Conservation (phyloP, 2,113 vertebrate species). For the Sciurus niger region DNA sequence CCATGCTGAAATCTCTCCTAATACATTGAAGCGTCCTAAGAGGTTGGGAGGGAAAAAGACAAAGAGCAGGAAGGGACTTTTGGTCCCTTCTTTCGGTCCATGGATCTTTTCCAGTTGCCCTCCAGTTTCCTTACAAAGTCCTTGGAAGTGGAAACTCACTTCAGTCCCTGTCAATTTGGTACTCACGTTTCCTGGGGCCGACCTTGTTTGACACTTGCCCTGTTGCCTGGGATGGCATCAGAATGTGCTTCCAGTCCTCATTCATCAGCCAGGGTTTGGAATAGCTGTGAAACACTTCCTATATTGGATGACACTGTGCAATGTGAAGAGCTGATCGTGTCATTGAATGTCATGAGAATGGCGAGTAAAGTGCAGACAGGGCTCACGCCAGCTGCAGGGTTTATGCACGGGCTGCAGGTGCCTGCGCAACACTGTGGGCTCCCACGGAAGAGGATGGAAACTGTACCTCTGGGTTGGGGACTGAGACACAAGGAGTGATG, state of each 20-base stretch:
- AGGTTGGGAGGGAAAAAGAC: background rate
- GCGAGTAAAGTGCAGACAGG: background rate
- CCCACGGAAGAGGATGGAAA: background rate
- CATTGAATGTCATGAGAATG: fast-evolving
- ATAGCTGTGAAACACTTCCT: background rate
- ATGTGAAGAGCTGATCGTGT: background rate
- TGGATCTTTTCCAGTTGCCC: background rate
- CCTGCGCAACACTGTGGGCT: background rate
- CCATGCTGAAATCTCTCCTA: background rate
- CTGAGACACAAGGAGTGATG: background rate
- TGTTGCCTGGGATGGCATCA: background rate
- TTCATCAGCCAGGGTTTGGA: background rate
- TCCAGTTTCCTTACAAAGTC: background rate
- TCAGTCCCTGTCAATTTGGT: background rate
- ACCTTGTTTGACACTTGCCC: background rate
- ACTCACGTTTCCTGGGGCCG: background rate
- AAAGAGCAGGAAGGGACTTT: background rate
- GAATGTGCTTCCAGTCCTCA: background rate
- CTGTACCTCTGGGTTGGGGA: background rate
- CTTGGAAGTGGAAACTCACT: background rate
- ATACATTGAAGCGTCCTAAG: background rate
- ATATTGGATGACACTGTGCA: background rate
- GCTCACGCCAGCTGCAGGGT: background rate
- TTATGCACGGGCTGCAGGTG: constrained; percentile 73
- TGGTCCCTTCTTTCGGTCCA: background rate